Conservation (phyloP, 2,113 vertebrate genomes). For the Macheiramphus alcinus region DNA sequence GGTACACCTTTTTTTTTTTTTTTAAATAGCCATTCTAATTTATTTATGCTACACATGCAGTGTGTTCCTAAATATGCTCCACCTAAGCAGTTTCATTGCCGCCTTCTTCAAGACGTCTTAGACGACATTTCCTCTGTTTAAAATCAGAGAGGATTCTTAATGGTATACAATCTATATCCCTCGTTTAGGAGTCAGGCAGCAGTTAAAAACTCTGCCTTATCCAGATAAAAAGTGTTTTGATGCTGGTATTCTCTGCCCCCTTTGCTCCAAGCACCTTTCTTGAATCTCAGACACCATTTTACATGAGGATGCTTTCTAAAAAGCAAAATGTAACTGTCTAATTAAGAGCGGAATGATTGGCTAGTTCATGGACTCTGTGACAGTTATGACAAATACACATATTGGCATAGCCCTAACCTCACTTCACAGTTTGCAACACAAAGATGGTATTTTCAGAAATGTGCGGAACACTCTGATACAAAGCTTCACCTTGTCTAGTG, state of each 20-base stretch:
- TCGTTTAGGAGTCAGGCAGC: background rate
- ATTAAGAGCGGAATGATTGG: conserved; percentile 80
- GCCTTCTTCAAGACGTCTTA: background rate
- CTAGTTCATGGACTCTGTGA: conserved; percentile 78
- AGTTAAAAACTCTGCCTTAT: conserved; percentile 46
- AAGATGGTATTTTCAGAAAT: conserved; percentile 81
- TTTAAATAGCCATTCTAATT: background rate
- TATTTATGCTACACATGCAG: background rate
- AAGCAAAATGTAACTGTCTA: conserved; percentile 80
- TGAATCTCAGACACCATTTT: conserved; percentile 65
- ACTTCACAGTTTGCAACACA: conserved; percentile 80
- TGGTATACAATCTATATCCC: background rate
- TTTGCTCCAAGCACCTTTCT: conserved; percentile 66
- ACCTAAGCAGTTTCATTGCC: background rate
- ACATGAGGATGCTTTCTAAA: conserved; percentile 71
- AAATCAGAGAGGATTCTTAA: background rate
- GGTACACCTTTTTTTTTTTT: background rate
- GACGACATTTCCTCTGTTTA: background rate
- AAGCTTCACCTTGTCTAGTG: conserved; percentile 79
- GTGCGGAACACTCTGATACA: conserved; percentile 71
- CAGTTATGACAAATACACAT: conserved; percentile 83
- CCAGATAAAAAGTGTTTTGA: conserved; percentile 34
- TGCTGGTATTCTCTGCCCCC: conserved; percentile 60
- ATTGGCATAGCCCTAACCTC: conserved; percentile 79
- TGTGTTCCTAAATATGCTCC: background rate